Evolutionary conservation across 1,140 invertebrate species (phyloP), one percentile per base, ranked within the genome.

Genomic region (Notospermus geniculatus): DNA sequence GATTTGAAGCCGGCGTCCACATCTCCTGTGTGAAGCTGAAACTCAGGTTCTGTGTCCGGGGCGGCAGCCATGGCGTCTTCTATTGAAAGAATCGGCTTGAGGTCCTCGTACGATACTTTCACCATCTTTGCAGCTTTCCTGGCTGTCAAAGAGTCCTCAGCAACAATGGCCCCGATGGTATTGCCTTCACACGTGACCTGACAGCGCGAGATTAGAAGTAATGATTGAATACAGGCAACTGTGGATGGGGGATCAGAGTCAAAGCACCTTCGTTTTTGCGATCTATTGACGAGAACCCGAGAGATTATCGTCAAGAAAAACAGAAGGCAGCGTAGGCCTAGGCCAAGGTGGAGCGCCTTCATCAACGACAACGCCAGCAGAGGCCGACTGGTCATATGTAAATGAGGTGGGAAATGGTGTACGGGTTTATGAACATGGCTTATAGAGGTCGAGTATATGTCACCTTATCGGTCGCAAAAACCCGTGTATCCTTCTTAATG

Each of bases 141-240:
- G 1, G 91, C 91, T 15, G 84, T 85, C 13, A 71, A 71, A 82
- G 92, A 89, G 78, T 88, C 85, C 19, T 83, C 82, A 0, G 90
- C 92, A 7, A 91, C 83, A 36, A 95, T 81, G 15, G 87, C 90
- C 30, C 89, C 91, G 29, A 95, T 85, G 25, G 88, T 78, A 81
- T 93, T 91, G 11, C 91, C 89, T 68, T 88, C 86, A 75, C 87
- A 88, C 15, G 52, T 59, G 11, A 56, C 54, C 54, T 56, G 22
- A 15, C 1, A 19, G 32, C 32, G 32, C 15, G 32, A 36, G 32
- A 15, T 15, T 36, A 15, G 32, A n/a, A n/a, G n/a, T n/a, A n/a
- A n/a, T n/a, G n/a, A n/a, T n/a, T n/a, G n/a, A n/a, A n/a, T n/a
- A n/a, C n/a, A n/a, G n/a, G n/a, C n/a, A n/a, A n/a, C 43, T 1